A percentile compares a stretch with the other conserved stretches of the same genome.
Evolutionary conservation across 1,140 invertebrate genomes (phyloP).

Genomic region (Procambarus clarkii): DNA sequence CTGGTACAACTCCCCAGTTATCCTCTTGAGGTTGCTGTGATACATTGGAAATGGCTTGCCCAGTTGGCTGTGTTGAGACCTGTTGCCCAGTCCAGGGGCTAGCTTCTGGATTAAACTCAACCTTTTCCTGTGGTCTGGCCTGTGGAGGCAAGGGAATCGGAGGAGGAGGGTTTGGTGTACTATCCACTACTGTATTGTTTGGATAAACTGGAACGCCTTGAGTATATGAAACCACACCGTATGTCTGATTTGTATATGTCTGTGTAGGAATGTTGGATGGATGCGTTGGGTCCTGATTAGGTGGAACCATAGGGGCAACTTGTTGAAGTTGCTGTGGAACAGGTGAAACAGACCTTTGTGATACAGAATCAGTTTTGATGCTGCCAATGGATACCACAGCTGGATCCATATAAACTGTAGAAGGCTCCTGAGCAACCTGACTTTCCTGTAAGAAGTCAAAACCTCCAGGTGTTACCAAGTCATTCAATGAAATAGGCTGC

Average conservation of each 20-base stretch:
- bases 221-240: constrained; percentile 41
- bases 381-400: constrained; percentile 63
- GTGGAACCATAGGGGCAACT: constrained; percentile 48
- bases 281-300: constrained; percentile 54
- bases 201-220: constrained; percentile 52
- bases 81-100: constrained; percentile 58
- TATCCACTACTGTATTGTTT: constrained; percentile 39
- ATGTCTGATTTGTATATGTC: constrained; percentile 59
- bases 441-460: constrained; percentile 67
- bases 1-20: constrained; percentile 41
- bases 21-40: constrained; percentile 44
- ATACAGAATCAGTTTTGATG: constrained; percentile 50
- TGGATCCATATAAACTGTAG: constrained; percentile 63
- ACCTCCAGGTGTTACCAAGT: constrained; percentile 52
- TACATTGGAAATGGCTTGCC: constrained; percentile 24
- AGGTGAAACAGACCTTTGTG: constrained; percentile 50
- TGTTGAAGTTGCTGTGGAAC: constrained; percentile 51
- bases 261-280: constrained; percentile 63
- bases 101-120: constrained; percentile 63
- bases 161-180: constrained; percentile 58
- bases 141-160: constrained; percentile 53
- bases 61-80: constrained; percentile 29
- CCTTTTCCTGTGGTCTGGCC: constrained; percentile 55
- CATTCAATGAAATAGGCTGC: constrained; percentile 56
- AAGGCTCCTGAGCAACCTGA: constrained; percentile 59